Evolutionary conservation across 2,888 invertebrate species (phyloP).

Genomic region (Melanargia galathea): DNA sequence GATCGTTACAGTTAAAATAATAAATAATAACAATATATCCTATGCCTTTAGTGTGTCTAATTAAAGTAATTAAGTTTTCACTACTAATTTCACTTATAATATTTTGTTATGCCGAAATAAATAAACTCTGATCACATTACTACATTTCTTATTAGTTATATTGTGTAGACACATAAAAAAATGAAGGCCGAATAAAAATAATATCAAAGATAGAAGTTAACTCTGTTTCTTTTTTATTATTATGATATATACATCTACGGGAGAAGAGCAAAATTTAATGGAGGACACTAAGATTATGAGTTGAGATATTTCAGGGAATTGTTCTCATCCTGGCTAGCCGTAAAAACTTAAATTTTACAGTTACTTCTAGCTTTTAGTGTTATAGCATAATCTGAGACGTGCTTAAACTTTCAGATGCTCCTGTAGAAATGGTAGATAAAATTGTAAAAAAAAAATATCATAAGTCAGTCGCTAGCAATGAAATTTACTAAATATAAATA

Average conservation of each 20-base stretch:
- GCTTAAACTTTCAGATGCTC: background rate
- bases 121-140: too few species aligned
- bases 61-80: too few species aligned
- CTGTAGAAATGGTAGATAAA: background rate
- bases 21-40: too few species aligned
- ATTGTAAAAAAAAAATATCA: background rate
- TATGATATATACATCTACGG: conserved; percentile 1
- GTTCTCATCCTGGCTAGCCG: conserved; percentile 21
- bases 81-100: too few species aligned
- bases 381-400: background rate
- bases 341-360: conserved; percentile 28
- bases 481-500: too few species aligned
- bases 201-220: background rate
- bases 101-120: too few species aligned
- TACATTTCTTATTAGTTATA: too few species aligned
- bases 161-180: background rate
- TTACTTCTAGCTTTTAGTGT: conserved; percentile 16
- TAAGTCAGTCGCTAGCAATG: too few species aligned
- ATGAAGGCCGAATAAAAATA: background rate
- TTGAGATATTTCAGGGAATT: conserved; percentile 31
- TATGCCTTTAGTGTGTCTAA: too few species aligned
- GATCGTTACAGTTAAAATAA: too few species aligned
- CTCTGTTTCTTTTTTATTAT: background rate
- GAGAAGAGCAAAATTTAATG: conserved; percentile 33
- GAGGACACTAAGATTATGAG: conserved; percentile 31